phyloP scores from a whole-genome alignment of 35 echinoderm and acorn worm species.

The Anneissia japonica region DNA sequence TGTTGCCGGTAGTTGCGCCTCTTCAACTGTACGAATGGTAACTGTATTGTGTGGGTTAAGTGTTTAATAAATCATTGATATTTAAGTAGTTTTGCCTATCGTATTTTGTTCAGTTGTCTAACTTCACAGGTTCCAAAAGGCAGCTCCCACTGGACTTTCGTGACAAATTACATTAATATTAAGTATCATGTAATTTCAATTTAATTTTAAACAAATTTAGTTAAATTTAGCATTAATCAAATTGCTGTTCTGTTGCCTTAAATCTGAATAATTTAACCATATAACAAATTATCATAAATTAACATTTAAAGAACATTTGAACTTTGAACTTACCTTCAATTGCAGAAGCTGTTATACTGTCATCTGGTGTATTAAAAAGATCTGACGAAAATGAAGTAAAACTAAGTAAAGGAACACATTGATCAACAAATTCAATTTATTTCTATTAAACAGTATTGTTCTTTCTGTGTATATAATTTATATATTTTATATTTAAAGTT shows the following conservation, averaged over 20 bases:
- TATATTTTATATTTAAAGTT: too few relatives aligned
- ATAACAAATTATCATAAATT: background rate
- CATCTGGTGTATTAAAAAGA: constrained; percentile 11
- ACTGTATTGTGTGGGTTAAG: too few relatives aligned
- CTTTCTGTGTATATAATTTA: too few relatives aligned
- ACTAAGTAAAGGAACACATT: background rate
- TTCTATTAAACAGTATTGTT: too few relatives aligned
- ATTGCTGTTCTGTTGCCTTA: background rate
- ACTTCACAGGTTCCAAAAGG: too few relatives aligned
- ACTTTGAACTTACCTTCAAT: constrained; percentile 12
- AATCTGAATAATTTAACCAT: background rate
- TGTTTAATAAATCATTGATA: too few relatives aligned
- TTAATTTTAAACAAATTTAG: background rate
- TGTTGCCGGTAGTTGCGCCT: too few relatives aligned
- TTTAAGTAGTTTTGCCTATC: too few relatives aligned
- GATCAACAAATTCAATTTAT: too few relatives aligned
- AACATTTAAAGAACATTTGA: background rate
- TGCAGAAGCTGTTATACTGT: background rate
- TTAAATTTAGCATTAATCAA: background rate
- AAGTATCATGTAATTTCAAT: background rate
- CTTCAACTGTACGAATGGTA: too few relatives aligned
- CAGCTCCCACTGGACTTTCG: too few relatives aligned
- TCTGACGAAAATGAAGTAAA: background rate
- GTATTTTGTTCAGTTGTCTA: too few relatives aligned
- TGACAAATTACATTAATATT: background rate